phyloP scores from a whole-genome alignment of 2,113 vertebrate genomes.

The Mustela nigripes region DNA sequence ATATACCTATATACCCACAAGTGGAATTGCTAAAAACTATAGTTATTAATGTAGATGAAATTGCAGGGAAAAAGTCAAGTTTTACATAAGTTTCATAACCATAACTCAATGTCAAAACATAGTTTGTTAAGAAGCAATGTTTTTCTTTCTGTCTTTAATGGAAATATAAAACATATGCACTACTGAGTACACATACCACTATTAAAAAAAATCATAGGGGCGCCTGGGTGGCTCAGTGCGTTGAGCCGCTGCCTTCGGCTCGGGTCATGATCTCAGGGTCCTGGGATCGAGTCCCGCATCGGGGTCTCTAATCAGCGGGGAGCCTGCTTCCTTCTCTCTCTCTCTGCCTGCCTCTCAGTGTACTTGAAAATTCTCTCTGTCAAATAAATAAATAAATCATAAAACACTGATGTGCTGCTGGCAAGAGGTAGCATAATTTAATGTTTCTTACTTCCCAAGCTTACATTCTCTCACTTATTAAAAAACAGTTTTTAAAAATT shows the following conservation, averaged over 20 bases:
- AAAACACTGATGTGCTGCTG: not conserved
- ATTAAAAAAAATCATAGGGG: not conserved
- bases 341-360: too few species aligned
- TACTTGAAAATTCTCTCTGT: too few species aligned
- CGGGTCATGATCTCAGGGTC: too few species aligned
- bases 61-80: not conserved
- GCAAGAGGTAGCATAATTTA: not conserved
- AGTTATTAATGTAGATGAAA: not conserved
- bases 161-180: not conserved
- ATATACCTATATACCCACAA: not conserved
- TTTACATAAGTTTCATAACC: not conserved
- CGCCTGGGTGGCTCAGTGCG: too few species aligned
- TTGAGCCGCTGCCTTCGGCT: too few species aligned
- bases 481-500: slow-evolving; percentile 32
- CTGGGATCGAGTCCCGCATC: too few species aligned
- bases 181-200: not conserved
- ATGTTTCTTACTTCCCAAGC: slow-evolving; percentile 33
- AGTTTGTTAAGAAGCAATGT: not conserved
- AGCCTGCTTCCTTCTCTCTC: too few species aligned
- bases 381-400: not conserved
- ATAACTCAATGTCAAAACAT: slow-evolving; percentile 6
- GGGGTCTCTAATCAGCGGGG: too few species aligned
- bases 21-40: not conserved
- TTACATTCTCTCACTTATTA: not conserved
- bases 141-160: slow-evolving; percentile 25